A percentile compares a stretch with the other conserved stretches of the same genome.
These are phyloP conservation scores for Rousettus madagascariensis DNA, from an alignment of 2,797 vertebrate species.

Conservation along the genomic window DNA sequence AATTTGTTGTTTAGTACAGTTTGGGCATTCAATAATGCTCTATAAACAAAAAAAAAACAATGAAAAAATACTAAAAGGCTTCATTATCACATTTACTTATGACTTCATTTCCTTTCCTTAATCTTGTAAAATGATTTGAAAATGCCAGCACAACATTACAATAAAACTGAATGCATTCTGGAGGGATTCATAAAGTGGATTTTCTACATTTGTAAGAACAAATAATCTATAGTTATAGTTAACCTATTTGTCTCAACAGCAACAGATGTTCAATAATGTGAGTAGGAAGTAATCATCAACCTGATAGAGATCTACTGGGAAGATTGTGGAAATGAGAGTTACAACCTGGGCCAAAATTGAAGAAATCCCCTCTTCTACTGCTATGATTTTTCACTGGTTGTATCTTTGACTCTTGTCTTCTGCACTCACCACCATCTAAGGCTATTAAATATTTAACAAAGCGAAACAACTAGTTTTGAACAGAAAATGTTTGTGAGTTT, in stretches of 20 bases:
- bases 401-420: neutral
- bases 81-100: neutral
- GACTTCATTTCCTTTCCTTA: conserved; percentile 23
- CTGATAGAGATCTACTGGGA: neutral
- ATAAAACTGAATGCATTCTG: neutral
- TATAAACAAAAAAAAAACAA: neutral
- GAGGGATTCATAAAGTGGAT: conserved; percentile 5
- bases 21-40: neutral
- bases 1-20: neutral
- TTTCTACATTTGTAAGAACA: conserved; percentile 37
- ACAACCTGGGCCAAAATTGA: neutral
- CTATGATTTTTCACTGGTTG: neutral
- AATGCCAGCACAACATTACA: neutral
- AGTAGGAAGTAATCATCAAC: neutral
- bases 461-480: neutral
- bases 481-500: neutral
- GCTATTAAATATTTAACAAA: neutral
- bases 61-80: neutral
- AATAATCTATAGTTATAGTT: neutral
- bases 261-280: conserved; percentile 13
- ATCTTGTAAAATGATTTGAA: conserved; percentile 46
- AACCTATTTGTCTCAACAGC: conserved; percentile 5
- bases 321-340: neutral
- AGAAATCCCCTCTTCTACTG: neutral
- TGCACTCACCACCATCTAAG: neutral